Evolutionary conservation across 2,888 invertebrate species (phyloP).

Genomic region (Drosophila cognata): DNA sequence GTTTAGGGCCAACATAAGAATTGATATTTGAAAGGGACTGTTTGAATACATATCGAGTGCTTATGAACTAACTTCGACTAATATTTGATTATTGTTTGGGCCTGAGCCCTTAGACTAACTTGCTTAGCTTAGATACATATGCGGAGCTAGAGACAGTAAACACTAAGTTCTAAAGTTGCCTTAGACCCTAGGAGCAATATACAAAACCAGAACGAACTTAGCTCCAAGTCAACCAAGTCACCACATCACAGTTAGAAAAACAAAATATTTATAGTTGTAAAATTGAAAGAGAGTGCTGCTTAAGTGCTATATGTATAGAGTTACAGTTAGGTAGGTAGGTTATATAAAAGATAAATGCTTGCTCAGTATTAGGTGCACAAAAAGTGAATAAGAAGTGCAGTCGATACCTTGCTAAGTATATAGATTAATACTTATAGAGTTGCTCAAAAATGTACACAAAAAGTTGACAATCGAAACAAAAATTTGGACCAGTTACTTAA

Average conservation of each 20-base stretch:
- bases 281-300: conserved; percentile 65
- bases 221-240: conserved; percentile 71
- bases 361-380: conserved; percentile 74
- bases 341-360: conserved; percentile 51
- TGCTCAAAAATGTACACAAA: conserved; percentile 61
- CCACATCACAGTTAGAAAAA: conserved; percentile 81
- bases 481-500: conserved; percentile 14
- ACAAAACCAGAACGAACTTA: conserved; percentile 71
- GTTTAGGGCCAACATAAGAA: conserved; percentile 38
- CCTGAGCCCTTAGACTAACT: conserved; percentile 54
- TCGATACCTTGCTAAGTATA: conserved; percentile 71
- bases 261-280: conserved; percentile 40
- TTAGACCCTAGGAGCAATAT: conserved; percentile 65
- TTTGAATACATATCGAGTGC: conserved; percentile 22
- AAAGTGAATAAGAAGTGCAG: conserved; percentile 66
- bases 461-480: conserved; percentile 35
- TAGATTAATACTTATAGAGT: conserved; percentile 63
- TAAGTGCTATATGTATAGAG: conserved; percentile 55
- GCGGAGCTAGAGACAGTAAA: conserved; percentile 53
- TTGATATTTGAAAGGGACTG: conserved; percentile 9
- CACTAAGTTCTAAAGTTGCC: conserved; percentile 58
- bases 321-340: conserved; percentile 33
- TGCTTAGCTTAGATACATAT: conserved; percentile 52
- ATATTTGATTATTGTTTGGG: neutral
- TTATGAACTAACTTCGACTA: conserved; percentile 52